phyloP scores from a whole-genome alignment of 2,113 vertebrate genomes.

The Lates calcarifer region DNA sequence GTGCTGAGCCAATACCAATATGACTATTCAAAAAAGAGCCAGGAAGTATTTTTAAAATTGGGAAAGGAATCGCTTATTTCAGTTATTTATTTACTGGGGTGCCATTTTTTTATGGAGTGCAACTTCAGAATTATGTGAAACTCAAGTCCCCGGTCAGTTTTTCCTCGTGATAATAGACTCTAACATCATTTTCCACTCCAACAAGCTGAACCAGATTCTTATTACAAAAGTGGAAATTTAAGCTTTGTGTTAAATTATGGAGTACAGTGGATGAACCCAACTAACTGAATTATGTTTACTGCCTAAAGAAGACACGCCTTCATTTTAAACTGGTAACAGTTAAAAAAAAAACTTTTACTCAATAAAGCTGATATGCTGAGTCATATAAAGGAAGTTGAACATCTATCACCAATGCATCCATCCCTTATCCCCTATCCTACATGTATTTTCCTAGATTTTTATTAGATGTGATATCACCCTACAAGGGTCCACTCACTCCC shows the following conservation, averaged over 20 bases:
- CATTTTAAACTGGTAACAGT: slow-evolving; percentile 11
- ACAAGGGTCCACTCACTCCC: slow-evolving; percentile 14
- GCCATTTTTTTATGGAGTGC: slow-evolving; percentile 12
- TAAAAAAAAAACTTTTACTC: slow-evolving; percentile 31
- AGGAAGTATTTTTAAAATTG: not conserved
- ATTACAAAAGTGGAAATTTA: slow-evolving; percentile 25
- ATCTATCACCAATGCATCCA: slow-evolving; percentile 31
- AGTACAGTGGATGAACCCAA: slow-evolving; percentile 1
- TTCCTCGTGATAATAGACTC: slow-evolving; percentile 17
- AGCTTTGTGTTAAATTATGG: slow-evolving; percentile 24
- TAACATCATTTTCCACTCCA: slow-evolving; percentile 38
- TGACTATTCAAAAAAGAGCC: not conserved
- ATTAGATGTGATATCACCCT: slow-evolving; percentile 21
- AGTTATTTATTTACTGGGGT: slow-evolving; percentile 2
- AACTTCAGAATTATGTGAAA: slow-evolving; percentile 27
- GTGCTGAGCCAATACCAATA: slow-evolving; percentile 27
- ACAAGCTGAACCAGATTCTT: slow-evolving; percentile 29
- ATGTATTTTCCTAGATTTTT: slow-evolving; percentile 44
- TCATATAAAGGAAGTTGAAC: slow-evolving; percentile 45
- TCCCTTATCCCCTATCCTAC: slow-evolving; percentile 7
- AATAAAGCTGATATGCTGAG: slow-evolving; percentile 35
- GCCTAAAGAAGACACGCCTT: slow-evolving; percentile 35
- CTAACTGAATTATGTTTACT: slow-evolving; percentile 36
- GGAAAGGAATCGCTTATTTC: slow-evolving; percentile 5
- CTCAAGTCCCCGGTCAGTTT: slow-evolving; percentile 18